phyloP scores from a whole-genome alignment of 2,888 invertebrate species.

The Orthosia incerta region DNA sequence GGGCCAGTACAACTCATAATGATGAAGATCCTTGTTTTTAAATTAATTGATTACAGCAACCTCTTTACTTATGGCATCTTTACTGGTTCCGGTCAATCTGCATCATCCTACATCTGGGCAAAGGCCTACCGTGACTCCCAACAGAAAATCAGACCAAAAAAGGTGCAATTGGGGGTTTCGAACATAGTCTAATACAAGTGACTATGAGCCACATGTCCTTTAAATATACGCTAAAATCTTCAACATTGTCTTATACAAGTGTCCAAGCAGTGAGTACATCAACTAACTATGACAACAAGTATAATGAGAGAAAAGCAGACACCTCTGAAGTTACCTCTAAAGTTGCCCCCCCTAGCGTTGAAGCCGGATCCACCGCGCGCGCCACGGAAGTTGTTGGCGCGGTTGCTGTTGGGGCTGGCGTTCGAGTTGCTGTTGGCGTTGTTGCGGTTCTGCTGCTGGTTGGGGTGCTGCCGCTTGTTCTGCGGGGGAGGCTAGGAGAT shows the following conservation, averaged over 20 bases:
- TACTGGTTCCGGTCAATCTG: neutral
- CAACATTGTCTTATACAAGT: conserved; percentile 24
- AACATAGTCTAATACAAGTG: too few species aligned
- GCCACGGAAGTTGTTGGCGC: conserved; percentile 76
- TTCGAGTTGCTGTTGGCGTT: conserved; percentile 71
- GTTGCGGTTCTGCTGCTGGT: conserved; percentile 81
- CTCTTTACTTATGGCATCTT: neutral
- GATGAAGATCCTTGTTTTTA: neutral
- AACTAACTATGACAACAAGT: conserved; percentile 47
- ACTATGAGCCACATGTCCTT: too few species aligned
- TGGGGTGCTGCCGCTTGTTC: conserved; percentile 87
- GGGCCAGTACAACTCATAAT: neutral
- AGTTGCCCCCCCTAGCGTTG: conserved; percentile 83
- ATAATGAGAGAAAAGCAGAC: conserved; percentile 40
- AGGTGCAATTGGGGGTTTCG: too few species aligned
- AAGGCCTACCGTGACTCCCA: neutral
- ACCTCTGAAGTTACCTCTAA: conserved; percentile 77
- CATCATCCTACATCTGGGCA: neutral
- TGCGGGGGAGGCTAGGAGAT: conserved; percentile 52
- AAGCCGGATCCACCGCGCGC: conserved; percentile 79
- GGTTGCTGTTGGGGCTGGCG: conserved; percentile 67
- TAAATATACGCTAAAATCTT: too few species aligned
- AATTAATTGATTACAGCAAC: neutral
- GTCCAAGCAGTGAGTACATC: conserved; percentile 26
- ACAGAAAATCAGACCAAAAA: too few species aligned